phyloP scores from a whole-genome alignment of 2,113 vertebrate species.

The Burhinus oedicnemus region DNA sequence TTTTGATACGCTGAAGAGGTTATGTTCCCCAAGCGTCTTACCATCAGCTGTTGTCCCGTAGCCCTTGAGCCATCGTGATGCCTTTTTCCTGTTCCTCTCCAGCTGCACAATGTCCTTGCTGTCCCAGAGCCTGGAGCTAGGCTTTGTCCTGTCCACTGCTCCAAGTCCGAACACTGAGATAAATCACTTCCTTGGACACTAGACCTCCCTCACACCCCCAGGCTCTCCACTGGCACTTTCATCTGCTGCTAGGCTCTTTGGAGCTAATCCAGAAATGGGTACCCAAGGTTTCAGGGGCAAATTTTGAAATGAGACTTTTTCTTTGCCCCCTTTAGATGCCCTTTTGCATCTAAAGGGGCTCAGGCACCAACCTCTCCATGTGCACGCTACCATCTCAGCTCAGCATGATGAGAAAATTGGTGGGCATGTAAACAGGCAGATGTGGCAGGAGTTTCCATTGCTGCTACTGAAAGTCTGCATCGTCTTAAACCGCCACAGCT shows the following conservation, averaged over 20 bases:
- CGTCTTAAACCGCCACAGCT: not conserved
- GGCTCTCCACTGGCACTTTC: not conserved
- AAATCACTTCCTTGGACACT: not conserved
- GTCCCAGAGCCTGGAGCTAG: not conserved
- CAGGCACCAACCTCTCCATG: fast-evolving
- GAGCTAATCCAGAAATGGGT: not conserved
- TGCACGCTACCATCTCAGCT: fast-evolving
- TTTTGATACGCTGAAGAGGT: not conserved
- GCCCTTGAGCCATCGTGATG: not conserved
- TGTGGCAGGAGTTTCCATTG: not conserved
- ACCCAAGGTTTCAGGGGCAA: not conserved
- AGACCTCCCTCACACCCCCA: not conserved
- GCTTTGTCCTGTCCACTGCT: not conserved
- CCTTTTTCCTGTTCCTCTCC: not conserved
- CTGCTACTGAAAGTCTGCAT: not conserved
- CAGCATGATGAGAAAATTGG: not conserved
- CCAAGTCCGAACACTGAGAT: not conserved
- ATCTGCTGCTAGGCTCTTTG: not conserved
- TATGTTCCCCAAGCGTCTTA: not conserved
- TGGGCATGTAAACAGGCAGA: not conserved
- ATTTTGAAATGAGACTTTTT: not conserved
- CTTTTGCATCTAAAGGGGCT: not conserved
- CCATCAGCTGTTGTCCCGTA: not conserved
- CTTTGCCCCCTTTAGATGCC: not conserved
- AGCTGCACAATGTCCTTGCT: not conserved